Base-by-base conservation (phyloP, 2,888 invertebrate genomes). In the Entomobrya multifasciata region DNA sequence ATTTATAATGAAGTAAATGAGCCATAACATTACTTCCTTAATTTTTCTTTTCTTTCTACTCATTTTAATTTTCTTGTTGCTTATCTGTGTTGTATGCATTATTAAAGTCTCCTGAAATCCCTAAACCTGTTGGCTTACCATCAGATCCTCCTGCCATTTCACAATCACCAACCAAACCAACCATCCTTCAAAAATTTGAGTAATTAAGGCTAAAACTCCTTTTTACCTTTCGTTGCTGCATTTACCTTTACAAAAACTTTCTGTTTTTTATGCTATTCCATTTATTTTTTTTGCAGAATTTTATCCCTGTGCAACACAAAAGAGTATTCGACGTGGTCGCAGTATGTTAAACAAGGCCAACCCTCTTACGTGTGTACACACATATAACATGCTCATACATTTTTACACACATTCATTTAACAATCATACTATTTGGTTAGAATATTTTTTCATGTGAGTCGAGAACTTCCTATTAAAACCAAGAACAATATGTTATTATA, bases 1-100 rank as follows among this genome's bases (percentile, higher is more conserved):
- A 79, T 79, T 49, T 86, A 86, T 86, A 74, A 86, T 79, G 86
- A 86, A 78, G 62, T 80, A 86, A 79, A 80, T 72, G 79, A 65
- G 79, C 80, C 80, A 41, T 65, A 62, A 70, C 83, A 78, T 87
- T 82, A 72, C 83, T 87, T 83, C 83, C 80, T 62, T 72, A 57
- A 77, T 65, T 83, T 81, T 83, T 83, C 30, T 25, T 67, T 67
- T 36, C 41, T 65, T 65, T 49, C 49, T n/a, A 13, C 49, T 3
- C 15, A 49, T 3, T 49, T 49, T 49, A 10, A 22, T 67, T 67
- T 67, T 44, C 36, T n/a, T 60, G 49, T 65, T 57, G 41, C 47
- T n/a, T 8, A 79, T 67, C 52, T 70, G 55, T 70, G 30, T 80
- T 80, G 47, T 30, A 17, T 49, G 13, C 25, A 25, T 30, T 52